Evolutionary conservation across 2,888 invertebrate species (phyloP).

Genomic region (Buathra laborator): DNA sequence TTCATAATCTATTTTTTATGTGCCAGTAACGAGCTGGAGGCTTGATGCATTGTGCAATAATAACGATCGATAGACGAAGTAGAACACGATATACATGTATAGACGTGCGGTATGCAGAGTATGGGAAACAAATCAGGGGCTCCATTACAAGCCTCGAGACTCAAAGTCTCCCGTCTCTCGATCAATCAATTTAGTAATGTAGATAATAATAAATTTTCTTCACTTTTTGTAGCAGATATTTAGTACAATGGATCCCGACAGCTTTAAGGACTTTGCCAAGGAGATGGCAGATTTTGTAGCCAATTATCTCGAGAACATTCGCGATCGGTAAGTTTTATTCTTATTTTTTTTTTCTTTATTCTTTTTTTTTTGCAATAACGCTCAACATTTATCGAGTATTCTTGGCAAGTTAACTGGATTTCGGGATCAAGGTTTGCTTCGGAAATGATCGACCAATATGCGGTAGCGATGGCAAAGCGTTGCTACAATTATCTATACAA

Average conservation of each 20-base stretch:
- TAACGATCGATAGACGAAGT: not conserved
- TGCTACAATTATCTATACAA: slow-evolving; percentile 22
- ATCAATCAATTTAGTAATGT: not conserved
- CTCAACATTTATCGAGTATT: slow-evolving; percentile 32
- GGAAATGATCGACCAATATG: slow-evolving; percentile 23
- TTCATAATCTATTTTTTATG: slow-evolving; percentile 41
- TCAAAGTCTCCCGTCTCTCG: not conserved
- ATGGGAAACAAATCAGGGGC: not conserved
- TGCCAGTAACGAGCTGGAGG: not conserved
- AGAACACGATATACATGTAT: not conserved
- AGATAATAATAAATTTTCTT: not conserved
- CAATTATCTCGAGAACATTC: slow-evolving; percentile 96
- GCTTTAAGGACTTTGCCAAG: slow-evolving; percentile 95
- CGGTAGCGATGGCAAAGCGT: slow-evolving; percentile 3
- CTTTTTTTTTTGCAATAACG: slow-evolving; percentile 3
- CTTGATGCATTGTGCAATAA: slow-evolving; percentile 4
- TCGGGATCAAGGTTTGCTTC: slow-evolving; percentile 64
- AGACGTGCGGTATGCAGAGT: no score
- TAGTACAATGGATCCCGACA: slow-evolving; percentile 91
- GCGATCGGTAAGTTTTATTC: slow-evolving; percentile 90
- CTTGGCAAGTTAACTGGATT: slow-evolving; percentile 41
- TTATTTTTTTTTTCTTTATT: slow-evolving; percentile 69
- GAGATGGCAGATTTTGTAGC: slow-evolving; percentile 98
- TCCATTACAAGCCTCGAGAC: not conserved
- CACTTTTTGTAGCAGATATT: slow-evolving; percentile 32